A percentile compares a stretch with the other conserved stretches of the same genome.
Evolutionary conservation across 2,888 invertebrate species (phyloP).

Genomic region (Adineta ricciae): DNA sequence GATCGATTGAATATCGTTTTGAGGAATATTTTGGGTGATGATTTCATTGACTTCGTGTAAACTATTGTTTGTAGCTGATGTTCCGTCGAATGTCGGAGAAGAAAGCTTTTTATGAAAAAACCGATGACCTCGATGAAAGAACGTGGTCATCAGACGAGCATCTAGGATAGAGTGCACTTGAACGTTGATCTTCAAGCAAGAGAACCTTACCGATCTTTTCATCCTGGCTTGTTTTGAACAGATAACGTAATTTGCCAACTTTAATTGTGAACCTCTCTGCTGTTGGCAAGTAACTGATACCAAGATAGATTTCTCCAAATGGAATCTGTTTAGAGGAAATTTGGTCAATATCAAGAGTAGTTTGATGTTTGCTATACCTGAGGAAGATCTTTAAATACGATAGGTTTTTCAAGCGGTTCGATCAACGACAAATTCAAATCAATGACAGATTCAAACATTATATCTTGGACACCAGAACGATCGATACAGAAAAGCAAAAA

Average conservation of each 20-base stretch:
- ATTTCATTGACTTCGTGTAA: not conserved
- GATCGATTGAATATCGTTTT: not conserved
- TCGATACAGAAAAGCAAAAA: not conserved
- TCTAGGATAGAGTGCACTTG: not conserved
- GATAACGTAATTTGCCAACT: not conserved
- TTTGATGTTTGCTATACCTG: not conserved
- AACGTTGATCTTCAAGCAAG: too few relatives aligned
- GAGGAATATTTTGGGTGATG: not conserved
- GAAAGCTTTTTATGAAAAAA: not conserved
- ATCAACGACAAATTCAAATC: not conserved
- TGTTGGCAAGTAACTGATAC: not conserved
- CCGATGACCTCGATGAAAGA: conserved; percentile 11
- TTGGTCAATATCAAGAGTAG: too few relatives aligned
- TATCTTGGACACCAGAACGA: not conserved
- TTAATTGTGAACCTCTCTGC: not conserved
- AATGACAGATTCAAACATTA: not conserved
- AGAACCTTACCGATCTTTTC: not conserved
- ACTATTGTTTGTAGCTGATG: not conserved
- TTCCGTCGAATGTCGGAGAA: not conserved
- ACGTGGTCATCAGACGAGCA: not conserved
- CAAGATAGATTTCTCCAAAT: not conserved
- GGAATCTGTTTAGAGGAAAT: not conserved
- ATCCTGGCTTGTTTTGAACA: not conserved
- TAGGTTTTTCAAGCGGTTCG: too few relatives aligned
- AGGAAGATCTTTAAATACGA: not conserved